These are phyloP conservation scores for Tychaedon coryphoeus DNA, from an alignment of 2,113 vertebrate species.

Conservation along the genomic window DNA sequence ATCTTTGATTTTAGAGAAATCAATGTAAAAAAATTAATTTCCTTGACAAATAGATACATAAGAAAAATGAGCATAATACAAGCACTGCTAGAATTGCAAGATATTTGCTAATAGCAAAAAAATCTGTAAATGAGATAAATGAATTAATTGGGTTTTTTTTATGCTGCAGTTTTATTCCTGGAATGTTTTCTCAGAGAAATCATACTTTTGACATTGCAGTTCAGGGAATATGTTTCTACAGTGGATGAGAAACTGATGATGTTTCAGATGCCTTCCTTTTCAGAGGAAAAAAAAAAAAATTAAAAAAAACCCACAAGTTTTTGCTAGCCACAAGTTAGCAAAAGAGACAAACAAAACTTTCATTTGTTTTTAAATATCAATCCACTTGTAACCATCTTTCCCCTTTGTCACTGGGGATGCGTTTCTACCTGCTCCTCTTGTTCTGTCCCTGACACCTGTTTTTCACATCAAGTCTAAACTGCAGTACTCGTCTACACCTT, in stretches of 20 bases:
- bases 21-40: neutral
- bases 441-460: neutral
- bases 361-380: neutral
- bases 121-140: neutral
- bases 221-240: neutral
- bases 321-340: too few species aligned
- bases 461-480: neutral
- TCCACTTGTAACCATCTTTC: neutral
- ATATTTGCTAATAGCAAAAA: neutral
- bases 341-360: neutral
- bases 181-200: neutral
- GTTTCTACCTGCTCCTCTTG: neutral
- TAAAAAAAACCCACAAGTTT: neutral
- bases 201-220: neutral
- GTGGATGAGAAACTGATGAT: rapidly evolving
- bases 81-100: neutral
- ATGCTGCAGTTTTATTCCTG: neutral
- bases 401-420: neutral
- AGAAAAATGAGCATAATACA: neutral
- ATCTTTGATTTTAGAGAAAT: neutral
- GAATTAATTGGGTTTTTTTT: neutral
- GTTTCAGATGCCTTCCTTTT: neutral
- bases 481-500: neutral
- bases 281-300: neutral
- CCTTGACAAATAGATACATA: neutral